Evolutionary conservation across 2,888 invertebrate species (phyloP), one percentile per base, ranked within the genome.

Genomic region (Blastobasis adustella): DNA sequence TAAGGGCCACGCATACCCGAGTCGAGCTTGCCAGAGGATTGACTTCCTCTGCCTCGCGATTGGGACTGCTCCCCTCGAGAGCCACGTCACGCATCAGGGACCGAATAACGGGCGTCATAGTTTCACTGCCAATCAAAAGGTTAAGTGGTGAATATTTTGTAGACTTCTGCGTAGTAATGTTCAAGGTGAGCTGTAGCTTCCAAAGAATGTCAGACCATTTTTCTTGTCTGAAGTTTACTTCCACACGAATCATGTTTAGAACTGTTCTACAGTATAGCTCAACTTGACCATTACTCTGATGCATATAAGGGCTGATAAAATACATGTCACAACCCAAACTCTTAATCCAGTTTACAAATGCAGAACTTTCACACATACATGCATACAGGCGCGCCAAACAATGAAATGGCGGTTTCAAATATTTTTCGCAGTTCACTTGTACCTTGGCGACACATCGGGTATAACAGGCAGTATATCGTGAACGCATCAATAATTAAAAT

Each of bases 291-390:
- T 63, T 59, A 0, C 54, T 42, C 0, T 63, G 58, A 23, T 63
- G 62, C 61, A 62, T 62, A 7, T 58, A 59, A 0, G 61, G 57
- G 2, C 60, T 60, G 4, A 60, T 57, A 7, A 51, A 43, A 23
- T 63, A 60, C 0, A 61, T 5, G 4, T 60, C 49, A 37, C 38
- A 8, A 4, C 57, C 54, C 5, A 54, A 9, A 8, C 39, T 47
- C 3, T 8, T n/a, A 5, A 49, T 45, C 52, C 49, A 52, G 0
- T 6, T n/a, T 4, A 9, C 8, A 39, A 56, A 56, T 0, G 10
- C 46, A 4, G n/a, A 8, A 4, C 38, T 5, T 39, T 52, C 49
- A 36, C 52, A 56, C 54, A 56, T 56, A 5, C 52, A 56, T 41
- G 0, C 53, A 23, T 6, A 43, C 40, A 1, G 55, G 55, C 0